Evolutionary conservation across 2,113 vertebrate genomes (phyloP).

Genomic region (Melanocharis versteri): DNA sequence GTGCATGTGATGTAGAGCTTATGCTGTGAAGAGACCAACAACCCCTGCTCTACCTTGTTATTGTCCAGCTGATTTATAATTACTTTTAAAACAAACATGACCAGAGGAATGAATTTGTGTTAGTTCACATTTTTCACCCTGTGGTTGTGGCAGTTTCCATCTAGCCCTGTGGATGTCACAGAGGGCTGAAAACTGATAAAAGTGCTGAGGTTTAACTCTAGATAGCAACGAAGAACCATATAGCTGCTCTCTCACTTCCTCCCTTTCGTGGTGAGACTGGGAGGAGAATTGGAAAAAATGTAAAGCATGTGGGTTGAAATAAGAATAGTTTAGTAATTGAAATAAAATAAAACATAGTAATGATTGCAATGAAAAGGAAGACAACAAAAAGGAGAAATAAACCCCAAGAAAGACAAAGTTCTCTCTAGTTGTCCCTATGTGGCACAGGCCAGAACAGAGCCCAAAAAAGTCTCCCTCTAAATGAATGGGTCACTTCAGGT

Average conservation of each 20-base stretch:
- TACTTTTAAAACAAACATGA: not conserved
- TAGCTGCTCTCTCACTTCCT: not conserved
- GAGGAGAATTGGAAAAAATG: not conserved
- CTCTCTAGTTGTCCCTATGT: not conserved
- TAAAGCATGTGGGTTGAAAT: not conserved
- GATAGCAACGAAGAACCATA: not conserved
- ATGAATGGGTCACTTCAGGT: not conserved
- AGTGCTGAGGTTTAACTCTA: not conserved
- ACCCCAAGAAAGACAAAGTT: not conserved
- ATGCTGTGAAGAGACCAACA: not conserved
- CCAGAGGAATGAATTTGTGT: not conserved
- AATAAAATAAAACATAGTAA: not conserved
- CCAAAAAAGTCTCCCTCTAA: not conserved
- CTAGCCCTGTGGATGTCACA: not conserved
- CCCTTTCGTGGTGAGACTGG: not conserved
- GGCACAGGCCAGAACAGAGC: not conserved
- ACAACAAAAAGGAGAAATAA: not conserved
- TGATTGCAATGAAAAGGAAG: not conserved
- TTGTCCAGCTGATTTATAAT: not conserved
- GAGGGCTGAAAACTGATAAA: not conserved
- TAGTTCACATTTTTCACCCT: not conserved
- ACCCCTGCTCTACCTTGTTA: not conserved
- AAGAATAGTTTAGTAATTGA: not conserved
- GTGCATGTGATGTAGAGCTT: not conserved
- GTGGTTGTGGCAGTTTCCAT: not conserved